These are phyloP conservation scores for Calosoma granatense DNA, from an alignment of 1,140 invertebrate genomes.

Conservation along the genomic window DNA sequence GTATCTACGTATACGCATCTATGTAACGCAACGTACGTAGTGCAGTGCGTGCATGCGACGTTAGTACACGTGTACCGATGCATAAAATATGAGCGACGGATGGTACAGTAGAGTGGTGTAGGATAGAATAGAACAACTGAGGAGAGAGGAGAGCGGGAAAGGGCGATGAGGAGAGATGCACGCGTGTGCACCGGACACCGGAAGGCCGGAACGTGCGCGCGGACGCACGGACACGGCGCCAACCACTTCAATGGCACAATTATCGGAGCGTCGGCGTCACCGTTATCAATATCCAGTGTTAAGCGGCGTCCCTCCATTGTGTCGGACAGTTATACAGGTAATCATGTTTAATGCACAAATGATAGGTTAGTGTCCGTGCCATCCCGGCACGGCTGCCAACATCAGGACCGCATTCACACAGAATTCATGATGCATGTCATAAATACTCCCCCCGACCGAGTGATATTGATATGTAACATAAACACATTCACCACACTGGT, in stretches of 20 bases:
- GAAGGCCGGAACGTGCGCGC: not conserved
- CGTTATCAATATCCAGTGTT: conserved; percentile 3
- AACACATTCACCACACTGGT: not conserved
- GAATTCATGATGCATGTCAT: no score
- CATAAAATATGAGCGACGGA: conserved; percentile 2
- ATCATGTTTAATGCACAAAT: conserved; percentile 8
- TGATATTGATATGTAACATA: not conserved
- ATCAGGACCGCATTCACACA: not conserved
- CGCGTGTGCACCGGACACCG: not conserved
- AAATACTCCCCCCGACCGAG: no score
- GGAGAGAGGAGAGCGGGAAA: not conserved
- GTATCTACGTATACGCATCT: no score
- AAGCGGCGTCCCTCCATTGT: not conserved
- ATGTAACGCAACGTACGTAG: not conserved
- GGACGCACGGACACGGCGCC: not conserved
- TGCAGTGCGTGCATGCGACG: not conserved
- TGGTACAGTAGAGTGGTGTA: no score
- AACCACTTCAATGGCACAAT: conserved; percentile 1
- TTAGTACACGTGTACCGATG: not conserved
- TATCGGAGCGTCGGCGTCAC: not conserved
- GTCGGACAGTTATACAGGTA: conserved; percentile 5
- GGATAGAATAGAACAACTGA: not conserved
- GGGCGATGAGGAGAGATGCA: not conserved
- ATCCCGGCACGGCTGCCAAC: not conserved
- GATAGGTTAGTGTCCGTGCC: not conserved